Percentiles rank a stretch among this genome's conserved stretches.
Evolutionary conservation across 2,797 vertebrate genomes (phyloP).

Genomic region (Microchirus variegatus): DNA sequence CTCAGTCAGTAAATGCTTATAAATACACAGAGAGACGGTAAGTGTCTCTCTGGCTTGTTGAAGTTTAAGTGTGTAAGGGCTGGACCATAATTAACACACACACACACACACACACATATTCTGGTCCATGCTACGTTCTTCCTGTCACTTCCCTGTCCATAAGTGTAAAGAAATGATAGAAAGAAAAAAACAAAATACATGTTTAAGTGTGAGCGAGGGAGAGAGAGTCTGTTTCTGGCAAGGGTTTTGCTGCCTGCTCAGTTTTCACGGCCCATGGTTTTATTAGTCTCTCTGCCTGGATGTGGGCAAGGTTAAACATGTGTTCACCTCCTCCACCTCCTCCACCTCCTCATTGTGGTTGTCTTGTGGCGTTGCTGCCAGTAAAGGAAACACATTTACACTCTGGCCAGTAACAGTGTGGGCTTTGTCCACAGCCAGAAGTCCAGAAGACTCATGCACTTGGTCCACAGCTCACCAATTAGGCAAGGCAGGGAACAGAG

Average conservation of each 20-base stretch:
- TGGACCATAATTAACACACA: constrained; percentile 49
- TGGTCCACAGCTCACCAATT: constrained; percentile 70
- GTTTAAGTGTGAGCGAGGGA: constrained; percentile 73
- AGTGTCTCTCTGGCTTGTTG: constrained; percentile 52
- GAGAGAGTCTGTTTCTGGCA: constrained; percentile 81
- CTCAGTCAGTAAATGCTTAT: constrained; percentile 42
- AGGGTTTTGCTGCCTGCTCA: constrained; percentile 81
- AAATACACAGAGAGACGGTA: constrained; percentile 44
- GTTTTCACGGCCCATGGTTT: constrained; percentile 77
- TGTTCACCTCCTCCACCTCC: constrained; percentile 54
- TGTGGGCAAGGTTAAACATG: constrained; percentile 74
- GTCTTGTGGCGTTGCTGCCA: constrained; percentile 73
- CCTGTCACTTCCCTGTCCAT: constrained; percentile 56
- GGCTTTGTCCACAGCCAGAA: constrained; percentile 72
- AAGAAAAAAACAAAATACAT: constrained; percentile 58
- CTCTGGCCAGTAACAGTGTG: constrained; percentile 74
- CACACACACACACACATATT: constrained; percentile 53
- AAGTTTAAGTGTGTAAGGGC: constrained; percentile 48
- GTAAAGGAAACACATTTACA: constrained; percentile 83
- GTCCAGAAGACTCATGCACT: constrained; percentile 62
- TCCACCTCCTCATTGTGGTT: constrained; percentile 53
- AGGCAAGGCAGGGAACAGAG: constrained; percentile 63
- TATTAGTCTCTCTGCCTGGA: constrained; percentile 78
- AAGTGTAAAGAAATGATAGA: constrained; percentile 52
- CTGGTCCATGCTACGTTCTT: constrained; percentile 62